These are phyloP conservation scores for Siphlonurus alternatus DNA, from an alignment of 2,888 invertebrate genomes.

Conservation along the genomic window DNA sequence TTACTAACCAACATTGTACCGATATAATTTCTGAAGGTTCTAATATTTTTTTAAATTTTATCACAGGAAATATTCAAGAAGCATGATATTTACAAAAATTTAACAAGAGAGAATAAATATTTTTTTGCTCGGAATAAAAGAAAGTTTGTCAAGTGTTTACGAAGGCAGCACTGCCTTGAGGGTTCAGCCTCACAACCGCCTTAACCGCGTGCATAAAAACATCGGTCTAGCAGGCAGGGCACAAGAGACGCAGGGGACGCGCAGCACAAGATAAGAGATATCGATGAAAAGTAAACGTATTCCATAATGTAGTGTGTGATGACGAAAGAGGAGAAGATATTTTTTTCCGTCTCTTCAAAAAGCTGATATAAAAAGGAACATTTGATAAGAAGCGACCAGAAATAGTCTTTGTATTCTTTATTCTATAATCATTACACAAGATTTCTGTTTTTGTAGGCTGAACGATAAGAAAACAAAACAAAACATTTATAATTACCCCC, in stretches of 20 bases:
- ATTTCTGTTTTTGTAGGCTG: too few relatives aligned
- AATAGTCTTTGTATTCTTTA: neutral
- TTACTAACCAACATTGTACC: too few relatives aligned
- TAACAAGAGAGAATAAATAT: neutral
- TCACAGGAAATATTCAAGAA: too few relatives aligned
- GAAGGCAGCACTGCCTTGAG: neutral
- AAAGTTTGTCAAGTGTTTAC: neutral
- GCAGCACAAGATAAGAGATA: neutral
- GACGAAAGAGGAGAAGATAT: neutral
- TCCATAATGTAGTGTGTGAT: neutral
- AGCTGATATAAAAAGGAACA: neutral
- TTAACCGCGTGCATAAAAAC: neutral
- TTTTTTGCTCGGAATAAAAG: neutral
- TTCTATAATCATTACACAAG: too few relatives aligned
- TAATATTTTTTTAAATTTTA: too few relatives aligned
- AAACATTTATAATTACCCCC: too few relatives aligned
- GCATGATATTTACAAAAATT: neutral
- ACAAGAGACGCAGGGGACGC: neutral
- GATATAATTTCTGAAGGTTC: too few relatives aligned
- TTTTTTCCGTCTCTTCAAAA: neutral
- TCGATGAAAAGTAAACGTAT: neutral
- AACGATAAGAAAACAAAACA: too few relatives aligned
- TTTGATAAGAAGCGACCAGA: neutral
- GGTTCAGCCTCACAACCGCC: neutral
- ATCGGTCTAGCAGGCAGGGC: neutral